Evolutionary conservation across 2,888 invertebrate species (phyloP).

Genomic region (Plebejus argus): DNA sequence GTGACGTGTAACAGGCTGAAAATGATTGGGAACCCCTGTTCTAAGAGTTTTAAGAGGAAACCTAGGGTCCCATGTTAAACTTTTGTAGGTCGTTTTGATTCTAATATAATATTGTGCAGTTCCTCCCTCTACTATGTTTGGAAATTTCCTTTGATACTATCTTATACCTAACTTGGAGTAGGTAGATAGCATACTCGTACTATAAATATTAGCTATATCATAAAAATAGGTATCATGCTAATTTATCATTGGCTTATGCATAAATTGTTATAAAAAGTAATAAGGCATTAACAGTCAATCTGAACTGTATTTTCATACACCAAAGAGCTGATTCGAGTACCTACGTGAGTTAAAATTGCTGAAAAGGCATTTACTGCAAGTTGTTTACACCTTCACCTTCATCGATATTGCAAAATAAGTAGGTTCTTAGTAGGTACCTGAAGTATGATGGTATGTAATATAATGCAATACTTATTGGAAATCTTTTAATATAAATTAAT

Average conservation of each 20-base stretch:
- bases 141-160: not conserved
- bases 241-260: not conserved
- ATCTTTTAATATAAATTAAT: not conserved
- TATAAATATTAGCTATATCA: not conserved
- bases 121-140: not conserved
- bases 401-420: not conserved
- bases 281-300: not conserved
- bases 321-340: constrained; percentile 2
- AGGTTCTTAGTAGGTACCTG: not conserved
- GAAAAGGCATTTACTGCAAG: not conserved
- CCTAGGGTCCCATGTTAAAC: no score
- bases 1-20: no score
- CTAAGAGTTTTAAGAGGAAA: no score
- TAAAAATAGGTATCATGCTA: not conserved
- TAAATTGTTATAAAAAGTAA: not conserved
- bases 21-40: no score
- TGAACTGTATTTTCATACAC: not conserved
- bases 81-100: no score
- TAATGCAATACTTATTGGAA: not conserved
- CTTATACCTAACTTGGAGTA: not conserved
- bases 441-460: not conserved
- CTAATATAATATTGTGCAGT: no score
- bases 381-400: not conserved
- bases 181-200: not conserved
- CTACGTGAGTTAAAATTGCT: not conserved